Conservation (phyloP, 1,140 invertebrate species). For the Chlorops oryzae region DNA sequence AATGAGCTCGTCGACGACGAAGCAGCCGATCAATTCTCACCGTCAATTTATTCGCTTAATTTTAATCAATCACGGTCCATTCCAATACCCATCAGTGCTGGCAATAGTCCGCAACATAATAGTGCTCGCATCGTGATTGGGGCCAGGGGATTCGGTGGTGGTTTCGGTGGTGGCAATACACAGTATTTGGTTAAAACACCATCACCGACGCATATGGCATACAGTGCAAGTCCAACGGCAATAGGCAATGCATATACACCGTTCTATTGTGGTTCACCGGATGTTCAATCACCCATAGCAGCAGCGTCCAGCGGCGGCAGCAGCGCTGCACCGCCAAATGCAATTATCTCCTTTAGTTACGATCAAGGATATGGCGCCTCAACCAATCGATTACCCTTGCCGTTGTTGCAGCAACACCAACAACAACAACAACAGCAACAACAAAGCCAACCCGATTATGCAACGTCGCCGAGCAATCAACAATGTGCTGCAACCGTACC, state of each 20-base stretch:
- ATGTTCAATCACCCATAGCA: constrained; percentile 12
- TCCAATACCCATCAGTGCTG: constrained; percentile 36
- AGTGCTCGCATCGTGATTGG: neutral
- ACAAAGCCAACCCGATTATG: constrained; percentile 1
- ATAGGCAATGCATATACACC: constrained; percentile 31
- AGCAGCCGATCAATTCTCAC: constrained; percentile 41
- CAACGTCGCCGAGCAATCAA: neutral
- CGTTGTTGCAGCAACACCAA: constrained; percentile 16
- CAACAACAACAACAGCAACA: constrained; percentile 11
- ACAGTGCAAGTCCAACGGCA: constrained; percentile 36
- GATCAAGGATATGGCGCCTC: constrained; percentile 28
- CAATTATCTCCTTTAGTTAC: constrained; percentile 28
- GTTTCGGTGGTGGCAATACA: neutral
- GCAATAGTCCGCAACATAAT: constrained; percentile 34
- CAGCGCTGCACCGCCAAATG: neutral
- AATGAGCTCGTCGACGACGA: constrained; percentile 25
- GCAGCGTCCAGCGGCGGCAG: neutral
- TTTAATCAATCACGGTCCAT: constrained; percentile 24
- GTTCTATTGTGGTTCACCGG: constrained; percentile 39
- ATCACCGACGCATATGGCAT: constrained; percentile 16
- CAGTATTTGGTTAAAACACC: too few relatives aligned
- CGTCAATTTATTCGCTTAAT: constrained; percentile 24
- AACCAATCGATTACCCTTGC: constrained; percentile 23
- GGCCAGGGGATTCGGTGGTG: neutral
- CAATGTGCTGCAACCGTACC: neutral